Evolutionary conservation across 2,888 invertebrate genomes (phyloP).

Genomic region (Hydropsyche betteni): DNA sequence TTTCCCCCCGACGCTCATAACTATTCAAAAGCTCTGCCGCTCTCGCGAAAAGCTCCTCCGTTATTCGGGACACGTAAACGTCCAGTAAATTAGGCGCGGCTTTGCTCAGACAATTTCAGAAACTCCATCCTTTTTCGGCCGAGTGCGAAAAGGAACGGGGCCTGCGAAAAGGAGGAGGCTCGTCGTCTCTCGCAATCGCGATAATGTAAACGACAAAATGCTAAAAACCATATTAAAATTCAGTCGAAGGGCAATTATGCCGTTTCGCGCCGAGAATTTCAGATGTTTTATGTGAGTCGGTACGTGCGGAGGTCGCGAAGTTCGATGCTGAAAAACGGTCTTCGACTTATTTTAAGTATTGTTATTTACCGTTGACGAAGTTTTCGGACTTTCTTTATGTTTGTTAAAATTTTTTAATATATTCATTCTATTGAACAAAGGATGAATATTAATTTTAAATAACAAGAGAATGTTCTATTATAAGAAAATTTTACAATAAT

Average conservation of each 20-base stretch:
- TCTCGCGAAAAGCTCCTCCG: background rate
- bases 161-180: too few species aligned
- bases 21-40: conserved; percentile 13
- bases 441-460: too few species aligned
- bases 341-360: too few species aligned
- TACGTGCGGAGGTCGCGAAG: too few species aligned
- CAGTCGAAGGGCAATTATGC: conserved; percentile 18
- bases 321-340: too few species aligned
- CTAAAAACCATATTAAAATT: conserved; percentile 9
- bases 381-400: too few species aligned
- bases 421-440: too few species aligned
- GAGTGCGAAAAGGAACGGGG: background rate
- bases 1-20: conserved; percentile 17
- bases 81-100: conserved; percentile 50
- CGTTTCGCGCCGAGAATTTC: background rate
- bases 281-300: too few species aligned
- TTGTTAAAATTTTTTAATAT: too few species aligned
- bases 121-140: conserved; percentile 37
- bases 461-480: too few species aligned
- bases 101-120: conserved; percentile 44
- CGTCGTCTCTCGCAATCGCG: conserved; percentile 28
- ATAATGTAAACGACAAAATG: conserved; percentile 22
- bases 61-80: conserved; percentile 48
- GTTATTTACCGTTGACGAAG: too few species aligned
- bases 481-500: too few species aligned